Evolutionary conservation across 1,140 invertebrate species (phyloP).

Genomic region (Pissodes strobi): DNA sequence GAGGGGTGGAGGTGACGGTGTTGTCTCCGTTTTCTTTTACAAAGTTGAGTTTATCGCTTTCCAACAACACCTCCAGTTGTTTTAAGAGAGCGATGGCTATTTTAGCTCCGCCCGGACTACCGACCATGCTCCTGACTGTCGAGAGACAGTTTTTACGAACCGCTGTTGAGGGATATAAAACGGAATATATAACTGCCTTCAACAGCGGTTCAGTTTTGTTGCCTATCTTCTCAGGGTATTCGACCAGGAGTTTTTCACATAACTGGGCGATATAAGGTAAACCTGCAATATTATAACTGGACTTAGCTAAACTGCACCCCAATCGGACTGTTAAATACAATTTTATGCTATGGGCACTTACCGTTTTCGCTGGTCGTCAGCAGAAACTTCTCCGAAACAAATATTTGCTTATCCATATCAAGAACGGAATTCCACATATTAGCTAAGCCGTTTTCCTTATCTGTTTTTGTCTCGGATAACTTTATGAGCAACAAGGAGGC

Average conservation of each 20-base stretch:
- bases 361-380: constrained; percentile 68
- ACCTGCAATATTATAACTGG: constrained; percentile 52
- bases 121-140: constrained; percentile 51
- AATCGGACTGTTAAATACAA: no score
- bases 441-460: constrained; percentile 62
- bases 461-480: constrained; percentile 62
- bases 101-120: constrained; percentile 49
- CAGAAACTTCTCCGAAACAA: constrained; percentile 80
- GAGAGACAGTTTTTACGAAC: constrained; percentile 53
- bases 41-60: constrained; percentile 59
- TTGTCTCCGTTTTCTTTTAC: constrained; percentile 31
- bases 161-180: constrained; percentile 58
- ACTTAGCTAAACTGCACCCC: no score
- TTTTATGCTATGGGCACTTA: no score
- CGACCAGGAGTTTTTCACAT: constrained; percentile 66
- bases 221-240: constrained; percentile 64
- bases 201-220: constrained; percentile 64
- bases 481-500: constrained; percentile 76
- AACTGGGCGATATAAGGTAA: constrained; percentile 66
- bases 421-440: constrained; percentile 71
- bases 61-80: constrained; percentile 65
- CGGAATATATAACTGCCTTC: constrained; percentile 66
- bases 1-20: constrained; percentile 31
- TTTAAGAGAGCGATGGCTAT: constrained; percentile 62
- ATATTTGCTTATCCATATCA: constrained; percentile 77